Base-by-base conservation (phyloP, 2,797 vertebrate species). In the Macrochelys suwanniensis region DNA sequence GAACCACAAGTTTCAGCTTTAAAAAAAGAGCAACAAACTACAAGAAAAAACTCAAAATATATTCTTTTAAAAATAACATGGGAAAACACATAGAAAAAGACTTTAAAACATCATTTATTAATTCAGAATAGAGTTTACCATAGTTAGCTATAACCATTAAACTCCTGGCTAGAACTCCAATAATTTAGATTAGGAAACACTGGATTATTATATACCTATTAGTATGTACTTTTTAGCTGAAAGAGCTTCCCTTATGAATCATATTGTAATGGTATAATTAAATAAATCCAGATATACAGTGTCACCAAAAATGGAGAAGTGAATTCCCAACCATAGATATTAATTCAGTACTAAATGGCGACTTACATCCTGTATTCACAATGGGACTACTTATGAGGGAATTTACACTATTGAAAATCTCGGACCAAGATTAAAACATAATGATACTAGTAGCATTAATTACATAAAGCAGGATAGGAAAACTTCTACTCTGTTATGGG, bases 101-200 rank as follows among this genome's bases (percentile, higher is more conserved):
- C 3, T 77, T 85, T n/a, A 33, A 87, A 92, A 83, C 84, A 84
- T 84, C 51, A 82, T 80, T 89, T 86, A 87, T 7, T 47, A 54
- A 77, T 93, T 92, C 71, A 77, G 89, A 94, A 65, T 17, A 42
- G 3, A 53, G 71, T 92, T 88, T 89, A 21, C 49, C 21, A 81
- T 83, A 33, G 26, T 87, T 84, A 77, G 13, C 74, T 78, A 28
- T 89, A 45, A 65, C 47, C 88, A 94, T 71, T 83, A 23, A 3
- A 28, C 42, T 11, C 57, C 0, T 54, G 91, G 89, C 93, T 91
- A 47, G 56, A 13, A 76, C 4, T 28, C 6, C 78, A 95, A 83
- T 90, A 91, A 26, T 6, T 19, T 23, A 87, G 2, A 17, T 81
- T 50, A 91, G 78, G 31, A 65, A 93, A 45, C 78, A 2, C 6